Evolutionary conservation across 2,113 vertebrate species (phyloP).

Genomic region (Cyprinus carpio): DNA sequence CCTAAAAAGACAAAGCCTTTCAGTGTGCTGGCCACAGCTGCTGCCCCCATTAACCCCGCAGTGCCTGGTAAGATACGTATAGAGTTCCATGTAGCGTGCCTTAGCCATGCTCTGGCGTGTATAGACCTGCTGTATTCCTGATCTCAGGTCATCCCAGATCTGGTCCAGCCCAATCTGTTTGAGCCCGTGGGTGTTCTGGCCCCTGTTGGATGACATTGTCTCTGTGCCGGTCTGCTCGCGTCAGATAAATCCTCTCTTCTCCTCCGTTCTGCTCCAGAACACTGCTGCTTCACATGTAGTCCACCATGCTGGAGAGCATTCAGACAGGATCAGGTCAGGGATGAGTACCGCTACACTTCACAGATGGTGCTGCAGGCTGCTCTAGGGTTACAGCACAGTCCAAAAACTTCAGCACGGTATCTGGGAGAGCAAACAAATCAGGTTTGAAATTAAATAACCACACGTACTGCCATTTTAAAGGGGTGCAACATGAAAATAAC

Average conservation of each 20-base stretch:
- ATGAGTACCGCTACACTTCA: conserved; percentile 92
- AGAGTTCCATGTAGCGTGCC: conserved; percentile 97
- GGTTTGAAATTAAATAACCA: conserved; percentile 4
- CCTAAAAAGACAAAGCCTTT: conserved; percentile 22
- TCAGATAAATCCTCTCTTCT: conserved; percentile 36
- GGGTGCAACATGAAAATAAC: not conserved
- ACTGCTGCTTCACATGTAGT: conserved; percentile 92
- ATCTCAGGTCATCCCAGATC: conserved; percentile 89
- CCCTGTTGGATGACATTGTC: conserved; percentile 84
- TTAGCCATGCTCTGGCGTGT: conserved; percentile 91
- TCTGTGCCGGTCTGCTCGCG: not conserved
- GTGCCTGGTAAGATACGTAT: conserved; percentile 89
- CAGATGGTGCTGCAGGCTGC: conserved; percentile 77
- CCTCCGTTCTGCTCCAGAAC: conserved; percentile 29
- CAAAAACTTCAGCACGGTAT: conserved; percentile 68
- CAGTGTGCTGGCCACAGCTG: not conserved
- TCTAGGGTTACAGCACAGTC: not conserved
- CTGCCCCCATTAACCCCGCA: not conserved
- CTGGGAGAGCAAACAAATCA: conserved; percentile 53
- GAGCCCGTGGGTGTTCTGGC: conserved; percentile 87
- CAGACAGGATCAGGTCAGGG: conserved; percentile 15
- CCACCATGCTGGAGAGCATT: conserved; percentile 70
- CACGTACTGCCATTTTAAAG: not conserved
- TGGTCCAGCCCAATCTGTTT: conserved; percentile 91
- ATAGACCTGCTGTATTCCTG: conserved; percentile 89